These are phyloP conservation scores for Atta texana DNA, from an alignment of 1,140 invertebrate genomes.

Conservation along the genomic window DNA sequence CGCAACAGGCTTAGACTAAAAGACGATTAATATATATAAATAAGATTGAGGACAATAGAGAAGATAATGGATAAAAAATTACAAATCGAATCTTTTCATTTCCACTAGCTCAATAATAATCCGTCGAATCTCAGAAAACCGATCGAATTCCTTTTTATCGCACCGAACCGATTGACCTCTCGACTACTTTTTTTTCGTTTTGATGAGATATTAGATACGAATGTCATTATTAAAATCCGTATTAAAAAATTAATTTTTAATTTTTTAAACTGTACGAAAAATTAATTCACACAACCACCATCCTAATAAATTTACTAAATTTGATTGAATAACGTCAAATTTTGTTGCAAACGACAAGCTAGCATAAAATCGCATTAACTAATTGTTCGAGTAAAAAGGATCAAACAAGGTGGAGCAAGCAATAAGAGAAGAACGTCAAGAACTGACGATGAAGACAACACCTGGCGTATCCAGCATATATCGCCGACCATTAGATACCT, in stretches of 20 bases:
- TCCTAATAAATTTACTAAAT: not conserved
- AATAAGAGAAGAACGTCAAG: conserved; percentile 67
- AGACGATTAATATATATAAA: conserved; percentile 48
- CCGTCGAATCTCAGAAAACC: conserved; percentile 17
- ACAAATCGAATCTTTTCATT: conserved; percentile 23
- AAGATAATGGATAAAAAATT: conserved; percentile 27
- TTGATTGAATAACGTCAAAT: not conserved
- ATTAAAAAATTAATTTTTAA: conserved; percentile 19
- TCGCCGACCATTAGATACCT: conserved; percentile 3
- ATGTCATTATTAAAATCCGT: not conserved
- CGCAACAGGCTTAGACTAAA: conserved; percentile 43
- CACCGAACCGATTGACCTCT: not conserved
- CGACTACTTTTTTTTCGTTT: conserved; percentile 1
- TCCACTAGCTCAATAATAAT: conserved; percentile 40
- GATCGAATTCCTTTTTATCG: conserved; percentile 5
- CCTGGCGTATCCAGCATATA: conserved; percentile 9
- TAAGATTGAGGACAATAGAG: conserved; percentile 35
- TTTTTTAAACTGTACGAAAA: conserved; percentile 26
- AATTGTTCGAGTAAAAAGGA: conserved; percentile 32
- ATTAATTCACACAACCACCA: not conserved
- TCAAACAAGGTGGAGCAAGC: conserved; percentile 44
- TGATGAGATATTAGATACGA: not conserved
- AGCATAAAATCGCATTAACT: not conserved
- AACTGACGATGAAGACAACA: conserved; percentile 62
- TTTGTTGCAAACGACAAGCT: conserved; percentile 10